Base-by-base conservation (phyloP, 2,888 invertebrate genomes). In the Coremacera marginata region DNA sequence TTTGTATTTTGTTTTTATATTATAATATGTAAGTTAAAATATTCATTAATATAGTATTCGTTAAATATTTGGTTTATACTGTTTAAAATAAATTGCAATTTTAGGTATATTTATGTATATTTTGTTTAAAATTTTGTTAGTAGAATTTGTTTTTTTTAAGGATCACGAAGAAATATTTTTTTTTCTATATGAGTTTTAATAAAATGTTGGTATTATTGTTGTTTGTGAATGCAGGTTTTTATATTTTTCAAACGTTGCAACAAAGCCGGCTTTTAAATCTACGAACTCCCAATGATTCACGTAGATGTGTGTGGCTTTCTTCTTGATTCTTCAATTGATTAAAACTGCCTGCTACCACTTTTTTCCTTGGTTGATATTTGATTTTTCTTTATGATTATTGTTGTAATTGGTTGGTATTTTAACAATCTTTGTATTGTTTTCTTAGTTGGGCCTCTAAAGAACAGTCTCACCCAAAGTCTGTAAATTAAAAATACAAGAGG, bases 401-500 rank as follows among this genome's bases (percentile, higher is more conserved):
- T 79, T 77, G 76, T 80, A 80, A 77, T 80, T 80, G 78, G 79
- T 80, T 79, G 74, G 78, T 75, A 77, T 80, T 79, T 62, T 78
- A 77, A 65, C 76, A 77, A 63, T 73, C 31, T 78, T 80, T 77
- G 71, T 49, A 44, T 67, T 31, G 27, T 70, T 25, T 52, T 22
- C 67, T 19, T 63, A 14, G 62, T 73, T 75, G 67, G 83, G 82
- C 82, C 82, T 84, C 82, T 82, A 84, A 80, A 83, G 82, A 84
- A 85, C 84, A 84, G 84, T 85, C 84, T 84, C 84, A 84, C 83
- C 85, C 83, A 84, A 86, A 83, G 84, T 84, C 85, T 86, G 82
- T 70, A 83, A 84, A 80, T 74, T 52, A 74, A 74, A 67, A 67
- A 74, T 73, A 74, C 73, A 65, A 60, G 19, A 25, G 55, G 37